A percentile compares a stretch with the other conserved stretches of the same genome.
Conservation (phyloP, 2,797 vertebrate species). For the Lutra lutra region DNA sequence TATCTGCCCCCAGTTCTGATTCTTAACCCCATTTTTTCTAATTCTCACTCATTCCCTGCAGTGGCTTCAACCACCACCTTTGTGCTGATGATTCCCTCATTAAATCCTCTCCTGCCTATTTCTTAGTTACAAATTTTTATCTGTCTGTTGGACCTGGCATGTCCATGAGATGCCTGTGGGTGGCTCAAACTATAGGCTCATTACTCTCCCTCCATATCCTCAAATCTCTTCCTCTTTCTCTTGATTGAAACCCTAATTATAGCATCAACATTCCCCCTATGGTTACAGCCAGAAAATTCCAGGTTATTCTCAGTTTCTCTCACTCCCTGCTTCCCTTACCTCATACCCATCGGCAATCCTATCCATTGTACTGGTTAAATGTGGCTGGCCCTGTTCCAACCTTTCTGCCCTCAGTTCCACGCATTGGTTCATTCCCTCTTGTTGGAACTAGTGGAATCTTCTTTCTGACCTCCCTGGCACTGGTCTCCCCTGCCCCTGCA, state of each 20-base stretch:
- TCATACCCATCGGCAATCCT: neutral
- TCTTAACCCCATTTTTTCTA: neutral
- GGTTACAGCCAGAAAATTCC: neutral
- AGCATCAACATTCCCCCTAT: neutral
- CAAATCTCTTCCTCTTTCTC: neutral
- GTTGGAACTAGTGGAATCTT: neutral
- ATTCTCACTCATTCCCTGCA: neutral
- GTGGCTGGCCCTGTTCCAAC: neutral
- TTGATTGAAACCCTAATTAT: neutral
- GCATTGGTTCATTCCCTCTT: neutral
- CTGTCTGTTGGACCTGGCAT: neutral
- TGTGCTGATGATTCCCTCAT: neutral
- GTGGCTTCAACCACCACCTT: neutral
- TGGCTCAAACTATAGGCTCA: neutral
- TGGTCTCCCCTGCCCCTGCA: neutral
- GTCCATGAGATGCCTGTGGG: neutral
- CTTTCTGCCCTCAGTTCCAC: neutral
- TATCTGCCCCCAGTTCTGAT: neutral
- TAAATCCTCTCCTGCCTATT: neutral
- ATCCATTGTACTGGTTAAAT: neutral
- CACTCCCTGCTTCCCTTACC: neutral
- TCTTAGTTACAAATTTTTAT: neutral
- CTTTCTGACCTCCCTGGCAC: neutral
- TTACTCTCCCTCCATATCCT: neutral
- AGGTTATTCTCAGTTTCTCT: neutral